Evolutionary conservation across 2,797 vertebrate genomes (phyloP), one percentile per base, ranked within the genome.

Genomic region (Lophius americanus): DNA sequence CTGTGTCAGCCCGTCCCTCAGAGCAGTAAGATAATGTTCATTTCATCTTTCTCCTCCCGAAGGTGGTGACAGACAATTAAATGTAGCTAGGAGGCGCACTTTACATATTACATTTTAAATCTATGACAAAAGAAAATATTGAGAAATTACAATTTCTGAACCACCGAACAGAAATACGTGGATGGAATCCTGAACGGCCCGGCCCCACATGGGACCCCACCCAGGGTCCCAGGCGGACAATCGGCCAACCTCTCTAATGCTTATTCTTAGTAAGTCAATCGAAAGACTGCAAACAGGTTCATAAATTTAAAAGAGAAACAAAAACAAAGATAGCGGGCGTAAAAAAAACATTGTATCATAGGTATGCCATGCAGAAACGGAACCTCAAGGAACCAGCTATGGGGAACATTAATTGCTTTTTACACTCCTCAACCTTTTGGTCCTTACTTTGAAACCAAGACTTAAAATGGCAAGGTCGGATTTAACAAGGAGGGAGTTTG

Each of bases 11-110:
- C 38, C 43, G 75, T 84, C 63, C 14, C 53, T 77, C 46, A 60
- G 0, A 41, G 46, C 41, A 33, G 42, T 14, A 53, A 38, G 14
- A 59, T 33, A 67, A 32, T 38, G 43, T 38, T 1, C 14, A 10
- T 37, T 4, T 36, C 33, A 48, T 63, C 43, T 67, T 64, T 44
- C 44, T 51, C 33, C 38, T 47, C 23, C 43, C 32, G n/a, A 67
- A 75, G 46, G 35, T 51, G 36, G 60, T 53, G 57, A 54, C 47
- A 67, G 52, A 79, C n/a, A 56, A 64, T 71, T 58, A 51, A 43
- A 7, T 33, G 12, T 55, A 2, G 51, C 53, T 51, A 37, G n/a
- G 23, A 36, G 55, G 35, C 54, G 10, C 57, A 51, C 53, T 61
- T 38, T 41, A 55, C 3, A n/a, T 38, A 13, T 42, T 12, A 43